These are phyloP conservation scores for Furcula furcula DNA, from an alignment of 2,888 invertebrate genomes.

Conservation along the genomic window DNA sequence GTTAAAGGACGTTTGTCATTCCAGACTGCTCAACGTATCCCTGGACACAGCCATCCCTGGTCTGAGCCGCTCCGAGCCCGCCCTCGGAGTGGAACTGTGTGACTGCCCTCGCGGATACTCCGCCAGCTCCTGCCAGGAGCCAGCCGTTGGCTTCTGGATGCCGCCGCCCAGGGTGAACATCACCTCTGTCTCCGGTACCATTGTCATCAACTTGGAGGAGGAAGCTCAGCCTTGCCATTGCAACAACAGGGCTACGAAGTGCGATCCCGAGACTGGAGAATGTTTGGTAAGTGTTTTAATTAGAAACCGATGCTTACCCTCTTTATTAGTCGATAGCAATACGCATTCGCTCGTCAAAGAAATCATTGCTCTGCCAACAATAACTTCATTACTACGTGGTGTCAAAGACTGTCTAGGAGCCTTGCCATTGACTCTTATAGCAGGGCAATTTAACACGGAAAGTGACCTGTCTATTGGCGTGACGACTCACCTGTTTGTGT, in stretches of 20 bases:
- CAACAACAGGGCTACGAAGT: slow-evolving; percentile 88
- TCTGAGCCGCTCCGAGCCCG: slow-evolving; percentile 85
- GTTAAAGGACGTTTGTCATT: background rate
- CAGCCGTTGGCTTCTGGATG: slow-evolving; percentile 91
- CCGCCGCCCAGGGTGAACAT: slow-evolving; percentile 68
- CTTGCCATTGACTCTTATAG: too few species aligned
- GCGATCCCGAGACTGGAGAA: slow-evolving; percentile 91
- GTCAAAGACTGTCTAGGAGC: too few species aligned
- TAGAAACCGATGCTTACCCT: too few species aligned
- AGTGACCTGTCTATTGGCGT: too few species aligned
- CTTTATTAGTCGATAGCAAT: too few species aligned
- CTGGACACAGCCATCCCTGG: slow-evolving; percentile 91
- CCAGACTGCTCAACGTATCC: slow-evolving; percentile 86
- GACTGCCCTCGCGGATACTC: slow-evolving; percentile 90
- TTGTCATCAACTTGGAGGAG: slow-evolving; percentile 90
- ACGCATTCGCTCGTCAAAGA: too few species aligned
- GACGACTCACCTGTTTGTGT: too few species aligned
- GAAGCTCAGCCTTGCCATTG: slow-evolving; percentile 91
- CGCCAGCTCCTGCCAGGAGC: slow-evolving; percentile 95
- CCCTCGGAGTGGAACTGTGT: slow-evolving; percentile 93
- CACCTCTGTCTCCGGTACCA: slow-evolving; percentile 83
- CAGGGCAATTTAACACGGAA: too few species aligned
- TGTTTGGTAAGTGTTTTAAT: slow-evolving; percentile 88
- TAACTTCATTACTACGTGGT: too few species aligned
- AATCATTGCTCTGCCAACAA: too few species aligned